Evolutionary conservation across 1,140 invertebrate genomes (phyloP).

Genomic region (Nautilus pompilius): DNA sequence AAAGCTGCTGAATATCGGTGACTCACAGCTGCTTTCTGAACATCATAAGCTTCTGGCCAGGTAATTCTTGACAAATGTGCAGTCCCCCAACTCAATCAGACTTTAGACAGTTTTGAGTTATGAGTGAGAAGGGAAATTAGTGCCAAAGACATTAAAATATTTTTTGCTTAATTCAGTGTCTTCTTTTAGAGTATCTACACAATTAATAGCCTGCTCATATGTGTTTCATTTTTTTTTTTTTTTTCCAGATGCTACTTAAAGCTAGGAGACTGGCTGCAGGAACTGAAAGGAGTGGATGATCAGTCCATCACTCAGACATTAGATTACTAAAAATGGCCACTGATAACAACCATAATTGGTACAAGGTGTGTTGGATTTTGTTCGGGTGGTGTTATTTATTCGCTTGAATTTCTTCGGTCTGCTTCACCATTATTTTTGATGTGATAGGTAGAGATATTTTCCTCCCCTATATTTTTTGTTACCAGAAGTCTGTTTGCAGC

Average conservation of each 20-base stretch:
- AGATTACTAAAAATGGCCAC: conserved; percentile 80
- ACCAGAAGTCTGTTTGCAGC: too few relatives aligned
- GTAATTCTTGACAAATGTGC: too few relatives aligned
- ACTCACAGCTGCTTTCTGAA: conserved; percentile 58
- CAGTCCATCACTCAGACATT: conserved; percentile 63
- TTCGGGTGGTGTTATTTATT: too few relatives aligned
- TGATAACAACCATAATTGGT: conserved; percentile 73
- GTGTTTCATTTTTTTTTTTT: conserved; percentile 1
- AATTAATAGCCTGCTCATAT: not conserved
- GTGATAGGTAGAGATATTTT: too few relatives aligned
- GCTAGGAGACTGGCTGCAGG: conserved; percentile 51
- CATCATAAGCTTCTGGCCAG: conserved; percentile 68
- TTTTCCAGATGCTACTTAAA: conserved; percentile 55
- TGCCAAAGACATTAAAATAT: not conserved
- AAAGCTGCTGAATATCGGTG: conserved; percentile 47
- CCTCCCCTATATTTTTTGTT: too few relatives aligned
- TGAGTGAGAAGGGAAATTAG: not conserved
- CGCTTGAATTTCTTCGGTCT: too few relatives aligned
- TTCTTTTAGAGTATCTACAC: too few relatives aligned
- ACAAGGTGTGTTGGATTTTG: conserved; percentile 54
- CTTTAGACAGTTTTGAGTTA: not conserved
- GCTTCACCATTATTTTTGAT: too few relatives aligned
- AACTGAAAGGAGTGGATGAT: conserved; percentile 40
- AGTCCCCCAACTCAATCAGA: not conserved
- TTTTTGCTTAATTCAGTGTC: not conserved